Conservation (phyloP, 2,113 vertebrate genomes). For the Pipa parva region DNA sequence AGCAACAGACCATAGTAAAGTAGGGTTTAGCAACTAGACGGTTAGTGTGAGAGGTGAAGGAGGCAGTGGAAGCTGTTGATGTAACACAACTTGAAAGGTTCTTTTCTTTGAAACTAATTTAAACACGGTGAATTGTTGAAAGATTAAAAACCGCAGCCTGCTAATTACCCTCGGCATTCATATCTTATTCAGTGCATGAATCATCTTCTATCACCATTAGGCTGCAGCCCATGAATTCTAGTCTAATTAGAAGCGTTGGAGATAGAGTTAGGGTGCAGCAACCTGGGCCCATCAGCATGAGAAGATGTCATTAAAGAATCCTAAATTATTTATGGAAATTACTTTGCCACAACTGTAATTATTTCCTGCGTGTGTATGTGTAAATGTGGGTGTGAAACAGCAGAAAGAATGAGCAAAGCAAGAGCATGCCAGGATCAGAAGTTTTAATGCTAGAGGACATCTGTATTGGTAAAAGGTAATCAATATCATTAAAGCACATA, state of each 20-base stretch:
- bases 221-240: constrained; percentile 80
- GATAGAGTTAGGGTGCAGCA: constrained; percentile 70
- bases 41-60: neutral
- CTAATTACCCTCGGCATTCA: constrained; percentile 78
- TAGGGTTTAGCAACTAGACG: neutral
- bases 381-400: constrained; percentile 52
- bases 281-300: constrained; percentile 67
- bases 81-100: constrained; percentile 76
- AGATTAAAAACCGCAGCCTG: constrained; percentile 80
- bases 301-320: constrained; percentile 75
- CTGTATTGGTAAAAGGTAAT: no score
- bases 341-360: constrained; percentile 79
- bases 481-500: no score
- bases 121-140: constrained; percentile 78
- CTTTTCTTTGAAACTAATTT: constrained; percentile 80
- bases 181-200: constrained; percentile 81
- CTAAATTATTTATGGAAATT: constrained; percentile 86
- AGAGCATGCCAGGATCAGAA: constrained; percentile 81
- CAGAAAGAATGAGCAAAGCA: constrained; percentile 65
- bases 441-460: constrained; percentile 88
- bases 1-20: neutral
- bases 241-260: constrained; percentile 80
- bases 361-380: constrained; percentile 55
- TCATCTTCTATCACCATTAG: constrained; percentile 80
- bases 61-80: constrained; percentile 51